Conservation (phyloP, 2,797 vertebrate genomes). For the Arremon brunneinucha region DNA sequence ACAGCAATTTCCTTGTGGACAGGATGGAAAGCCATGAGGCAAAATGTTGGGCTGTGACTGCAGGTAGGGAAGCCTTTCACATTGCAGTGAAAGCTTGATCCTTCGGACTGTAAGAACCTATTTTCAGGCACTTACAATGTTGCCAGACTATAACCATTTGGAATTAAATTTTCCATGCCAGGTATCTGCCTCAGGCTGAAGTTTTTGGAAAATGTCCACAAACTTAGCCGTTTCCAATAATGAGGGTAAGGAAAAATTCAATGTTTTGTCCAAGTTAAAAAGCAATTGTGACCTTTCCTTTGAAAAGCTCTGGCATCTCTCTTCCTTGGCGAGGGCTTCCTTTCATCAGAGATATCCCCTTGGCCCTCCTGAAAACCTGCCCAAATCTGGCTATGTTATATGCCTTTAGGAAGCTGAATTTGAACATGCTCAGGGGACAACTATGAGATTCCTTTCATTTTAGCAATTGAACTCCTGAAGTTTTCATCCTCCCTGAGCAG, state of each 20-base stretch:
- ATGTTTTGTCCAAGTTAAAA: slow-evolving; percentile 61
- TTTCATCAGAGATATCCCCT: slow-evolving; percentile 19
- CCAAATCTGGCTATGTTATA: background rate
- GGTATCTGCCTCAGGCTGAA: slow-evolving; percentile 60
- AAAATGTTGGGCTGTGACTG: background rate
- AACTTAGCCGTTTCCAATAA: slow-evolving; percentile 51
- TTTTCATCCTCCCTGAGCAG: background rate
- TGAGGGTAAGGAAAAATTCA: slow-evolving; percentile 55
- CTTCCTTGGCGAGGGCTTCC: slow-evolving; percentile 1
- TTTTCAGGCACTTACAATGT: background rate
- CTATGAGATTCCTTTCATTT: background rate
- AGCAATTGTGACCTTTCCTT: slow-evolving; percentile 46
- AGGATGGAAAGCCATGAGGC: fast-evolving
- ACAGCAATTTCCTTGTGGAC: background rate
- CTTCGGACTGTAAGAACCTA: background rate
- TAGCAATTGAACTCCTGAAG: background rate
- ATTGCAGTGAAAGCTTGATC: background rate
- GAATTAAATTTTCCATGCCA: slow-evolving; percentile 62
- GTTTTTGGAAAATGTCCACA: slow-evolving; percentile 45
- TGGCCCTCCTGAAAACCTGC: background rate
- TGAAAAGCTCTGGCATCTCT: slow-evolving; percentile 37
- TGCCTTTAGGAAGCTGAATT: background rate
- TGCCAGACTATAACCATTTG: slow-evolving; percentile 49
- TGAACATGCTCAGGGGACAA: background rate
- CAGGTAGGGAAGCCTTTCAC: background rate